A percentile compares a stretch with the other conserved stretches of the same genome.
Evolutionary conservation across 2,113 vertebrate genomes (phyloP).

Genomic region (Equus quagga): DNA sequence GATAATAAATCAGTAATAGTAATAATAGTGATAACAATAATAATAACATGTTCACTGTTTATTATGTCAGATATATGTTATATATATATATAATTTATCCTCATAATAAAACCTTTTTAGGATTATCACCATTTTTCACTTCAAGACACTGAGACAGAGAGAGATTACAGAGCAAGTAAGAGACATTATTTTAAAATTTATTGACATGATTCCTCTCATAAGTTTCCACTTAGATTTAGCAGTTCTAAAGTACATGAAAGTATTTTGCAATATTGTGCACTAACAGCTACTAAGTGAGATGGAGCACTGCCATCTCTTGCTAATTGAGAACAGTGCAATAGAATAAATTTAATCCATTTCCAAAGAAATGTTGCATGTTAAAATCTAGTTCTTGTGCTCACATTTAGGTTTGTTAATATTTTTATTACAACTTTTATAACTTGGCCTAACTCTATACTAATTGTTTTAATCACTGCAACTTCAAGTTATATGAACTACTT

Average conservation of each 20-base stretch:
- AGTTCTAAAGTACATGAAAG: background rate
- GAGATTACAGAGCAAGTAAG: background rate
- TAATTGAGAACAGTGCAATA: constrained; percentile 53
- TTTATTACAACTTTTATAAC: constrained; percentile 80
- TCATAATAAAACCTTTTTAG: background rate
- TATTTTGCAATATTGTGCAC: background rate
- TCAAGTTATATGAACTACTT: constrained; percentile 80
- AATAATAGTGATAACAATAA: background rate
- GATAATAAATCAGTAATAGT: background rate
- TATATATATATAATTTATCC: background rate
- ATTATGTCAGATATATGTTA: background rate
- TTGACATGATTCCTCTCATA: background rate
- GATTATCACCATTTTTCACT: background rate
- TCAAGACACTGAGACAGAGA: background rate
- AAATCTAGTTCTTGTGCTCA: constrained; percentile 61
- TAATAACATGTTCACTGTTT: background rate
- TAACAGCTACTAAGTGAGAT: constrained; percentile 21
- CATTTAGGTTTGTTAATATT: constrained; percentile 76
- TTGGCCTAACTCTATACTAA: constrained; percentile 80
- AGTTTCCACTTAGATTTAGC: constrained; percentile 53
- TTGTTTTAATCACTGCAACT: constrained; percentile 83
- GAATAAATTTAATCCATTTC: constrained; percentile 66
- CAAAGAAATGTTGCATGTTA: constrained; percentile 64
- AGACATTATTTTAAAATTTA: constrained; percentile 41
- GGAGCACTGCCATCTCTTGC: constrained; percentile 42